These are phyloP conservation scores for Tragulus kanchil DNA, from an alignment of 2,113 vertebrate genomes.

Conservation along the genomic window DNA sequence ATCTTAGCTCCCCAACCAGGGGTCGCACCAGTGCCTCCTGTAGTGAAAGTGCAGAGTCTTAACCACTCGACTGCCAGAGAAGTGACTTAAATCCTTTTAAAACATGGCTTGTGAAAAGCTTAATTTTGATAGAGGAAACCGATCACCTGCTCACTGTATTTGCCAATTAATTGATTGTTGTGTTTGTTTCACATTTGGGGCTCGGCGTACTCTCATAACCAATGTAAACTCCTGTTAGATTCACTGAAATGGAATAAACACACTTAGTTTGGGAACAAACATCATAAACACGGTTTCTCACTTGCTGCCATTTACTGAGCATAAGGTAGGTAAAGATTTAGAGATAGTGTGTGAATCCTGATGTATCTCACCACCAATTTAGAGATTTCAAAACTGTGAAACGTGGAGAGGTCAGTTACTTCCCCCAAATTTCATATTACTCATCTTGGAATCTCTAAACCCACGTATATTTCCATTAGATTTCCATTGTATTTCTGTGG, in stretches of 20 bases:
- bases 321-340: neutral
- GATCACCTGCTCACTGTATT: neutral
- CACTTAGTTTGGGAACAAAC: neutral
- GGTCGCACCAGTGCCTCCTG: neutral
- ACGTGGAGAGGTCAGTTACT: neutral
- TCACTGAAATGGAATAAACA: neutral
- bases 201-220: neutral
- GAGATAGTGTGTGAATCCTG: neutral
- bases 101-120: neutral
- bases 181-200: neutral
- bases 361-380: neutral
- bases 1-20: neutral
- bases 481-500: neutral
- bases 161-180: neutral
- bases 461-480: too few species aligned
- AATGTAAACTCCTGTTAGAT: neutral
- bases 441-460: neutral
- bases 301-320: neutral
- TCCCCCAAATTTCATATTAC: neutral
- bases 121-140: slow-evolving; percentile 5
- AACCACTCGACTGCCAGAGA: neutral
- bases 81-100: neutral
- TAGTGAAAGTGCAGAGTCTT: neutral
- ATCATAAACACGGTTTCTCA: neutral
- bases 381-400: neutral